A percentile compares a stretch with the other conserved stretches of the same genome.
Conservation (phyloP, 1,140 invertebrate species). For the Drosophila setifemur region DNA sequence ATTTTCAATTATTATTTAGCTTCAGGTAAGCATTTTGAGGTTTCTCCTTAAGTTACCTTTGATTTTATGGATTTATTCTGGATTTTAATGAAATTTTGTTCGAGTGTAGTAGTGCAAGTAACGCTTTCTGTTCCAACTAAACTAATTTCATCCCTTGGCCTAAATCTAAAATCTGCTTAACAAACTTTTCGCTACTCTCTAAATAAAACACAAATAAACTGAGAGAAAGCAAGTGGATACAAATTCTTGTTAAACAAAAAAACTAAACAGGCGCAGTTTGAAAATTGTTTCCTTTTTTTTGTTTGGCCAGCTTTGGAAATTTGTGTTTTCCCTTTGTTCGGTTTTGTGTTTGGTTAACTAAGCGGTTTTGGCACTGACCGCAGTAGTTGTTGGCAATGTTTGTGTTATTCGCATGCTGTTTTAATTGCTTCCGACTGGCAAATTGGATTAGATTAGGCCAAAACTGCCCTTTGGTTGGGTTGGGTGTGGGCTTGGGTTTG, state of each 20-base stretch:
- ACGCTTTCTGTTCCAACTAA: constrained; percentile 39
- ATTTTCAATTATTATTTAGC: too few species aligned
- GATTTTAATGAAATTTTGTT: too few species aligned
- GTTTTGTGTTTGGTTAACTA: constrained; percentile 16
- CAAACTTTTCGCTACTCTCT: too few species aligned
- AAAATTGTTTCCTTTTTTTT: constrained; percentile 14
- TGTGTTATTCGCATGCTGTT: constrained; percentile 24
- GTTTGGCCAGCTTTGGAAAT: constrained; percentile 14
- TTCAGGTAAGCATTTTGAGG: too few species aligned
- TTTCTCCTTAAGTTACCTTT: too few species aligned
- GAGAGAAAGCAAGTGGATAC: background rate
- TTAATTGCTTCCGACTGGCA: constrained; percentile 35
- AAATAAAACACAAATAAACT: constrained; percentile 3
- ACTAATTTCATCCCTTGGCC: constrained; percentile 24
- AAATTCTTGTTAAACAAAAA: background rate
- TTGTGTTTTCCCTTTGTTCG: constrained; percentile 20
- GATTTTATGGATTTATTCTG: too few species aligned
- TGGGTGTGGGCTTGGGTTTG: too few species aligned
- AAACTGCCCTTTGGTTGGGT: constrained; percentile 10
- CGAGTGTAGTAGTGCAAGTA: constrained; percentile 2
- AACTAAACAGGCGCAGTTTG: constrained; percentile 8
- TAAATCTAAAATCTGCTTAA: constrained; percentile 11
- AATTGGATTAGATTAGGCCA: constrained; percentile 41
- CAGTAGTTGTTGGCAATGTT: constrained; percentile 7
- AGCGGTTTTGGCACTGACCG: constrained; percentile 27